These are phyloP conservation scores for Progne subis DNA, from an alignment of 2,113 vertebrate genomes.

Conservation along the genomic window DNA sequence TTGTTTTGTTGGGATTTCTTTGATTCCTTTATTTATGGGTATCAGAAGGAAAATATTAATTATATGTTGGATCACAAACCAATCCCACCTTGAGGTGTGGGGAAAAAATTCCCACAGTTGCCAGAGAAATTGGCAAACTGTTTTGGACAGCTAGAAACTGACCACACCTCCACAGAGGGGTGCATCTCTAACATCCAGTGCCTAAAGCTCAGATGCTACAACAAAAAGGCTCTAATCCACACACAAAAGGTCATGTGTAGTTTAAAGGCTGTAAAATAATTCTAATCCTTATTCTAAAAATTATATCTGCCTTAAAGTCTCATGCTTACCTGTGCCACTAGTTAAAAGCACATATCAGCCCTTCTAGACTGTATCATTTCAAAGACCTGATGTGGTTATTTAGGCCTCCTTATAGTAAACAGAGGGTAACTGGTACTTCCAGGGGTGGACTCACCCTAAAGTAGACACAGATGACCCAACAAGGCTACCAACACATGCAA, in stretches of 20 bases:
- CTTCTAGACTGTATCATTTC: background rate
- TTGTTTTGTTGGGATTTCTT: background rate
- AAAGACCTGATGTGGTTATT: background rate
- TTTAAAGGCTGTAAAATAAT: background rate
- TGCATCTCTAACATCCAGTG: background rate
- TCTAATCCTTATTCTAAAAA: background rate
- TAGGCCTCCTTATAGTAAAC: background rate
- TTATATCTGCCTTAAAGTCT: background rate
- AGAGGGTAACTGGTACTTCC: background rate
- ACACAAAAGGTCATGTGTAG: background rate
- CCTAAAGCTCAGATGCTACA: background rate
- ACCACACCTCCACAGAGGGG: background rate
- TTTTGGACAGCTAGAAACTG: background rate
- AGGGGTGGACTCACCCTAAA: background rate
- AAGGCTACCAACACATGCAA: background rate
- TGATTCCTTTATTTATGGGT: background rate
- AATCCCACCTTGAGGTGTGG: background rate
- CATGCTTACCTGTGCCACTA: background rate
- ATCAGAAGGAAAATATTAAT: background rate
- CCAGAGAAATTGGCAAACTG: background rate
- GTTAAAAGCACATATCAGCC: background rate
- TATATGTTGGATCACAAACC: background rate
- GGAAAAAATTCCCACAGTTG: background rate
- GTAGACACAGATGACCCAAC: background rate
- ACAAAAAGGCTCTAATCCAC: background rate